Evolutionary conservation across 2,797 vertebrate species (phyloP), one percentile per base, ranked within the genome.

Genomic region (Novumbra hubbsi): DNA sequence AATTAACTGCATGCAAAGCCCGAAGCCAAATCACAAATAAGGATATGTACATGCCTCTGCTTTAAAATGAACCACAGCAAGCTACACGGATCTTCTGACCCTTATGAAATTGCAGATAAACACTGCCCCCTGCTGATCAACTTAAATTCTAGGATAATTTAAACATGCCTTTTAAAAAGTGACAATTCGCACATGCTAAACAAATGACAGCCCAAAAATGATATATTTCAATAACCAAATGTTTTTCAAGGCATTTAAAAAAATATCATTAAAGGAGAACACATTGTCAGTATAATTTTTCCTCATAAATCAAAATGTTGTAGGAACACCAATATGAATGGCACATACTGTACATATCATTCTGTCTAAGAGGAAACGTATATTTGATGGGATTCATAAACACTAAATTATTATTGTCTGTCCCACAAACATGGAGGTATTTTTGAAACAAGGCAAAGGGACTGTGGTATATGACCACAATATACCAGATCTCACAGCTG

Each of bases 121-220:
- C 90, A 93, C 92, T 93, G 91, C 92, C 93, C 93, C 93, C 92
- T 92, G 88, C 92, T 88, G 93, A 69, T 76, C 8, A 9, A 45
- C 16, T 9, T 15, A 21, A 17, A 68, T 17, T 7, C 32, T 68
- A 9, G 8, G 30, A 4, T 4, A 3, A 57, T 57, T 60, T 9
- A 57, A 24, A 57, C n/a, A 24, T 27, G 21, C 11, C 52, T 57
- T 57, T 8, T 21, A 16, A 64, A 38, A 28, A 50, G 17, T 1
- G 12, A 48, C 38, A 16, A 16, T 49, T 50, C 16, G 6, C 45
- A 8, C 41, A 49, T 27, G 16, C 14, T 50, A 48, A 21, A 27
- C 4, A 14, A 16, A 48, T 49, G 15, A 27, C 3, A 48, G n/a
- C 67, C 21, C 67, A 68, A 48, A 48, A 48, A 16, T 28, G 24